Base-by-base conservation (phyloP, 2,113 vertebrate genomes). In the Blennius ocellaris region DNA sequence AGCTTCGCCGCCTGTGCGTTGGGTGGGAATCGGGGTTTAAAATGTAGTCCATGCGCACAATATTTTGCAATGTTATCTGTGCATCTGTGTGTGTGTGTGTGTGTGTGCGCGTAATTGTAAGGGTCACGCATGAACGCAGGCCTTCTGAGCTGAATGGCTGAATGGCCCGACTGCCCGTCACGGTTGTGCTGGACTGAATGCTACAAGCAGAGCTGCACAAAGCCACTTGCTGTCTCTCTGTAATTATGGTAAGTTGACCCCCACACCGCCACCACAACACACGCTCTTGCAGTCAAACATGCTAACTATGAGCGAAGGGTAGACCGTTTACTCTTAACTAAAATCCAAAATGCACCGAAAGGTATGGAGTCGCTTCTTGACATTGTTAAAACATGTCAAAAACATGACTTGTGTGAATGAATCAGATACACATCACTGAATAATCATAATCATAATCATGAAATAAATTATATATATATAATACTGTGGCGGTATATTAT, bases 111-210 rank as follows among this genome's bases (percentile, higher is more conserved):
- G 68, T 80, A 45, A 40, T 38, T 43, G 38, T 52, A 39, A 76
- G 73, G 56, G 60, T 71, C 69, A 80, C 61, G 77, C 80, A 81
- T 86, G 85, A 84, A 76, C 76, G 83, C 76, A 65, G 57, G 65
- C 80, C 69, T 76, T 85, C 73, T 75, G 68, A 81, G 68, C 7
- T 52, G 21, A 30, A 30, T 55, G 5, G 38, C 54, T 78, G 66
- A 84, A 70, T 69, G 61, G 62, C 45, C 48, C 38, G 3, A 75
- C 77, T 72, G 60, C 41, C 76, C 15, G 71, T 87, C 73, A 86
- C 50, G 69, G 69, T 83, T 85, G 68, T 73, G 83, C 83, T 76
- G 79, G 73, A 79, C 49, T 81, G 87, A 88, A 81, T 63, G 70
- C 66, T 38, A 30, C 56, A 38, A 73, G 55, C 38, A 15, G 61